Evolutionary conservation across 2,113 vertebrate genomes (phyloP).

Genomic region (Caranx melampygus): DNA sequence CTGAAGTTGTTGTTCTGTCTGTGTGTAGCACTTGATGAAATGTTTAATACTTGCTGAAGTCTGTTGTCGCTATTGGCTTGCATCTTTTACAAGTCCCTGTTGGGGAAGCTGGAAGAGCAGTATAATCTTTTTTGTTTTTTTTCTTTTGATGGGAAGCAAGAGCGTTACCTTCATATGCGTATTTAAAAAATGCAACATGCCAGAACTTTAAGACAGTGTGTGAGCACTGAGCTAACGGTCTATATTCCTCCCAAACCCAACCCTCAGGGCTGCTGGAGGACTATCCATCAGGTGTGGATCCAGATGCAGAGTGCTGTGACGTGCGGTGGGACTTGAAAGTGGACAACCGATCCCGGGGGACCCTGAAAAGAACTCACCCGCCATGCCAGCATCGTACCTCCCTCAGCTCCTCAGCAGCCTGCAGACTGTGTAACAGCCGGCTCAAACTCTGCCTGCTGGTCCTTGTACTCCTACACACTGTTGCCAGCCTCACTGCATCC

Average conservation of each 20-base stretch:
- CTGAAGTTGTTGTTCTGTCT: no score
- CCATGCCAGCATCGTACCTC: conserved; percentile 92
- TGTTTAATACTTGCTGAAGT: background rate
- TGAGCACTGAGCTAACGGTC: conserved; percentile 27
- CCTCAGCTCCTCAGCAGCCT: conserved; percentile 91
- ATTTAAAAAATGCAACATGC: background rate
- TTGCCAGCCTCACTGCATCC: conserved; percentile 94
- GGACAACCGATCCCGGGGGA: conserved; percentile 88
- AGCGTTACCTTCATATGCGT: no score
- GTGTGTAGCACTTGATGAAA: no score
- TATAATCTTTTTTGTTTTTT: background rate
- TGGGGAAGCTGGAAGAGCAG: background rate
- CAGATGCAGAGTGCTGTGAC: conserved; percentile 96
- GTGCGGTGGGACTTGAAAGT: conserved; percentile 91
- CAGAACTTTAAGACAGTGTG: background rate
- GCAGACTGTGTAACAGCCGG: conserved; percentile 95
- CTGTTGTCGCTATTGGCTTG: background rate
- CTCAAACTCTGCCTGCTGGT: conserved; percentile 97
- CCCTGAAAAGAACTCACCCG: conserved; percentile 90
- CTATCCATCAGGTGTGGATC: conserved; percentile 88
- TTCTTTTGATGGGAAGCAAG: conserved; percentile 4
- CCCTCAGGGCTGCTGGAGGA: conserved; percentile 93
- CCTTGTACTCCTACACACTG: conserved; percentile 96
- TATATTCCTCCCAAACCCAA: background rate
- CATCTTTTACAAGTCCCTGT: background rate